Evolutionary conservation across 2,797 vertebrate genomes (phyloP).

Genomic region (Hapalemur alaotrensis): DNA sequence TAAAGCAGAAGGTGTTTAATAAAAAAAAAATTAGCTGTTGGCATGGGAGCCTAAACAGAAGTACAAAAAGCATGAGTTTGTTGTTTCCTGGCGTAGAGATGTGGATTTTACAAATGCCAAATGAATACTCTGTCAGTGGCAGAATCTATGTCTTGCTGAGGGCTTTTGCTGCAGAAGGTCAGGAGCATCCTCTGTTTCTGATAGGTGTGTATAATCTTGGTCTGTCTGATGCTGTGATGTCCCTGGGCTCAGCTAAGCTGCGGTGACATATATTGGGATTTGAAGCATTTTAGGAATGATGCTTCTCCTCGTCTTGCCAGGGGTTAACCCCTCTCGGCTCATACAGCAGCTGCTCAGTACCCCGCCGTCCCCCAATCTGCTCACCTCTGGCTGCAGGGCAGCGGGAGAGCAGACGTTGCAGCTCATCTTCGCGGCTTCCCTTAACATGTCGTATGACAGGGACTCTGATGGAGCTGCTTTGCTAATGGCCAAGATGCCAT

Average conservation of each 20-base stretch:
- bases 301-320: background rate
- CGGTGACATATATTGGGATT: background rate
- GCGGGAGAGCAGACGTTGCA: fast-evolving
- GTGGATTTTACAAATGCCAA: background rate
- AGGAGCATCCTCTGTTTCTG: background rate
- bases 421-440: fast-evolving
- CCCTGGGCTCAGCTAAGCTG: background rate
- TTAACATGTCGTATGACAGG: background rate
- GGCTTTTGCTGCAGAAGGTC: background rate
- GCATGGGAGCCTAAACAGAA: background rate
- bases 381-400: background rate
- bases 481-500: background rate
- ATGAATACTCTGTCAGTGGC: background rate
- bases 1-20: background rate
- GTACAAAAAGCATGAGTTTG: background rate
- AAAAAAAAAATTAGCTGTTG: background rate
- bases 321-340: background rate
- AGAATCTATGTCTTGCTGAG: background rate
- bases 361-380: background rate
- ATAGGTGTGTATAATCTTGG: fast-evolving
- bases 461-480: background rate
- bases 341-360: background rate
- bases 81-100: background rate
- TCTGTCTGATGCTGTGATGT: background rate
- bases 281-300: background rate